These are phyloP conservation scores for Heliconius congener DNA, from an alignment of 1,140 invertebrate species.

Conservation along the genomic window DNA sequence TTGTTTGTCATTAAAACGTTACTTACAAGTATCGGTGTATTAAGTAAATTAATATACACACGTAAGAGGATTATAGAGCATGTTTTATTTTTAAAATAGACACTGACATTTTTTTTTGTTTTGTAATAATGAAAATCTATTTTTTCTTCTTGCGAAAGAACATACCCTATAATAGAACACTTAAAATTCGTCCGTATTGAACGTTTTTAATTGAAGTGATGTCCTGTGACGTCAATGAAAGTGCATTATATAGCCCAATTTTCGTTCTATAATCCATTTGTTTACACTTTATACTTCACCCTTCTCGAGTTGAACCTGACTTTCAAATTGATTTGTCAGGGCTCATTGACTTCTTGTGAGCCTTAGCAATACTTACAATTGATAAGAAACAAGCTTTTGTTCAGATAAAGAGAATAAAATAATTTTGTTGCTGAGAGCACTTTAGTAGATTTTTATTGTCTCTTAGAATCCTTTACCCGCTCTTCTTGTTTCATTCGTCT, in stretches of 20 bases:
- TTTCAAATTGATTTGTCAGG: constrained; percentile 31
- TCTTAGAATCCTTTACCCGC: constrained; percentile 41
- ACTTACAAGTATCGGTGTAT: background rate
- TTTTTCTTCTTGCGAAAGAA: background rate
- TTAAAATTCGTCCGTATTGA: background rate
- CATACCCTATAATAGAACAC: background rate
- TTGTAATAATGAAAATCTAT: too few species aligned
- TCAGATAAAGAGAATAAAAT: constrained; percentile 31
- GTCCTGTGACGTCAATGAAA: background rate
- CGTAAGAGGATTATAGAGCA: background rate
- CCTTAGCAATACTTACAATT: constrained; percentile 34
- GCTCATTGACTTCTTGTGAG: constrained; percentile 26
- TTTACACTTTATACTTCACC: constrained; percentile 1
- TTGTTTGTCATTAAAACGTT: background rate
- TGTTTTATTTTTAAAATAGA: too few species aligned
- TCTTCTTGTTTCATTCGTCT: constrained; percentile 37
- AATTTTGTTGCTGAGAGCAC: constrained; percentile 42
- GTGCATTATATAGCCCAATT: background rate
- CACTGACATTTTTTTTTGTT: too few species aligned
- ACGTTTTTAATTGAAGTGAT: background rate
- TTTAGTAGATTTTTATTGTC: constrained; percentile 46
- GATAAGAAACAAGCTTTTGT: constrained; percentile 30
- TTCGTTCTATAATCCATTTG: constrained; percentile 3
- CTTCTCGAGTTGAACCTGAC: background rate
- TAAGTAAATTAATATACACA: background rate